Conservation (phyloP, 2,888 invertebrate genomes). For the Scrobipalpa atriplicella region DNA sequence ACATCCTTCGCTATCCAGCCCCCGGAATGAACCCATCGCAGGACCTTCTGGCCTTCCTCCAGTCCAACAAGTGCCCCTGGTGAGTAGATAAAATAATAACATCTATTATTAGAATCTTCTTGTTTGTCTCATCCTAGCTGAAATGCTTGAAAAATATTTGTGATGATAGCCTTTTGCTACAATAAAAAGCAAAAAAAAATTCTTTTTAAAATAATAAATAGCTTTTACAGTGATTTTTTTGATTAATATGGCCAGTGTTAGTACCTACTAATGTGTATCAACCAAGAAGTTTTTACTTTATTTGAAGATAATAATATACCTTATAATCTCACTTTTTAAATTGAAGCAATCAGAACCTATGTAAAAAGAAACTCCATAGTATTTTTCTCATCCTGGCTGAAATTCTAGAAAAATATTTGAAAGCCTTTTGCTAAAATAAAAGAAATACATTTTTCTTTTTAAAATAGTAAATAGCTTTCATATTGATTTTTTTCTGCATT, state of each 20-base stretch:
- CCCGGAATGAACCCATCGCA: constrained; percentile 87
- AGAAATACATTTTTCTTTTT: too few species aligned
- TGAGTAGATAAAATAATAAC: constrained; percentile 62
- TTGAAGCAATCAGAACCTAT: too few species aligned
- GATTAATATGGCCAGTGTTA: not conserved
- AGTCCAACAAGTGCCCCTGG: constrained; percentile 94
- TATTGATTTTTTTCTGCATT: too few species aligned
- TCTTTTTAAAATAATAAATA: not conserved
- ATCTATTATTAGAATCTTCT: not conserved
- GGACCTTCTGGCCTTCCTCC: constrained; percentile 94
- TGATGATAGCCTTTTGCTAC: not conserved
- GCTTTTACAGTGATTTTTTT: not conserved
- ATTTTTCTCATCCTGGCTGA: too few species aligned
- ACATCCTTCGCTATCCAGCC: constrained; percentile 81
- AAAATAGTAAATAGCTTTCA: too few species aligned
- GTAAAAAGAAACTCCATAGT: too few species aligned
- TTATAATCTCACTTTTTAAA: too few species aligned
- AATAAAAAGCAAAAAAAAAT: not conserved
- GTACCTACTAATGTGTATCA: not conserved
- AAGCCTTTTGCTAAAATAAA: too few species aligned
- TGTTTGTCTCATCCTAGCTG: not conserved
- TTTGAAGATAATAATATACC: too few species aligned
- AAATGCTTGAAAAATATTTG: not conserved
- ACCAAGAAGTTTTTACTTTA: not conserved
- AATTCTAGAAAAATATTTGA: too few species aligned